These are phyloP conservation scores for Chiroxiphia lanceolata DNA, from an alignment of 2,797 vertebrate genomes.

Conservation along the genomic window DNA sequence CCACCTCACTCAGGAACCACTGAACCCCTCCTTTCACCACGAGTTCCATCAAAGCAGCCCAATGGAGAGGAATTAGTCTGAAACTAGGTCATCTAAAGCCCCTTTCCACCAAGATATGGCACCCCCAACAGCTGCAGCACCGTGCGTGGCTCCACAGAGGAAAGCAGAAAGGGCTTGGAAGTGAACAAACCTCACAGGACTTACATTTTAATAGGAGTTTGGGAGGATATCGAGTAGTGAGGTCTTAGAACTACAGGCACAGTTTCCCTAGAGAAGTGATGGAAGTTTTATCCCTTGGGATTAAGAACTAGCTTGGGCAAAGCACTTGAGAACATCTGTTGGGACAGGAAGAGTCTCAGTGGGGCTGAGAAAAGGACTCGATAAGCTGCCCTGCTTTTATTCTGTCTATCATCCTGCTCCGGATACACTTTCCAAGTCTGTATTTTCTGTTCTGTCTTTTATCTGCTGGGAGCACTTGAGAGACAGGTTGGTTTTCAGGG, in stretches of 20 bases:
- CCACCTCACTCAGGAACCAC: not conserved
- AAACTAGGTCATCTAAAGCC: not conserved
- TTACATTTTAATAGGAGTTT: not conserved
- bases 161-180: not conserved
- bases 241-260: not conserved
- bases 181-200: not conserved
- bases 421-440: not conserved
- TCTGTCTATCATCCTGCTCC: slow-evolving; percentile 36
- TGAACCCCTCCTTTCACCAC: not conserved
- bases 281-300: not conserved
- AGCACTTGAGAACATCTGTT: slow-evolving; percentile 8
- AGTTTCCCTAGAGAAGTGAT: not conserved
- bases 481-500: not conserved
- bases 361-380: not conserved
- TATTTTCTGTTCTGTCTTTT: not conserved
- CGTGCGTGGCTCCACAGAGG: not conserved
- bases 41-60: not conserved
- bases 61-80: not conserved
- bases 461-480: not conserved
- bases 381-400: slow-evolving; percentile 10
- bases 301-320: not conserved
- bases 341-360: slow-evolving; percentile 19
- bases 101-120: not conserved
- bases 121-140: not conserved
- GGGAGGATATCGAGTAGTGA: not conserved